A percentile compares a stretch with the other conserved stretches of the same genome.
Evolutionary conservation across 1,140 invertebrate genomes (phyloP).

Genomic region (Bilobella aurantiaca): DNA sequence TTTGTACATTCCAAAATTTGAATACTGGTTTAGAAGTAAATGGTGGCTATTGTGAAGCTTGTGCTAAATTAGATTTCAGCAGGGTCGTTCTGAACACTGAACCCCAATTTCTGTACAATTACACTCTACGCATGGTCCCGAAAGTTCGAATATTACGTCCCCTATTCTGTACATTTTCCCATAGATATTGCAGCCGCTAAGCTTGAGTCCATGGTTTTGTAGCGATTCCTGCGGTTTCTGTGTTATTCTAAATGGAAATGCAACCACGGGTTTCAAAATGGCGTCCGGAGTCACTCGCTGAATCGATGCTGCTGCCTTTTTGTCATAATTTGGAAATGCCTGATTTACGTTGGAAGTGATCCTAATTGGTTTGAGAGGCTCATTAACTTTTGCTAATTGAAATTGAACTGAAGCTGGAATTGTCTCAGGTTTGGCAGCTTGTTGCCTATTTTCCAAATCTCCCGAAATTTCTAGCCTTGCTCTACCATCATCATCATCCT

Average conservation of each 20-base stretch:
- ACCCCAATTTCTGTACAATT: slow-evolving; percentile 77
- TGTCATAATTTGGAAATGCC: neutral
- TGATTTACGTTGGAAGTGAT: neutral
- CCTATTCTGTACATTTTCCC: slow-evolving; percentile 78
- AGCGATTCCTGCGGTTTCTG: slow-evolving; percentile 12
- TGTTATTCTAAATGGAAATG: slow-evolving; percentile 24
- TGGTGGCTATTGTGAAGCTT: too few relatives aligned
- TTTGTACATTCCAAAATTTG: neutral
- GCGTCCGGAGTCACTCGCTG: too few relatives aligned
- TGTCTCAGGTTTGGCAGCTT: neutral
- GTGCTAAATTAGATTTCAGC: slow-evolving; percentile 38
- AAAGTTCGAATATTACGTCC: slow-evolving; percentile 70
- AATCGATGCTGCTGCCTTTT: neutral
- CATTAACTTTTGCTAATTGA: slow-evolving; percentile 9
- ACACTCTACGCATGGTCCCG: slow-evolving; percentile 68
- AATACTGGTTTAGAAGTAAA: neutral
- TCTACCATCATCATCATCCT: neutral
- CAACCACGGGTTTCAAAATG: slow-evolving; percentile 14
- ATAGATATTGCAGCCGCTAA: slow-evolving; percentile 84
- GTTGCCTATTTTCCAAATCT: neutral
- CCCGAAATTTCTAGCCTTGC: neutral
- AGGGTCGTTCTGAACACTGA: slow-evolving; percentile 62
- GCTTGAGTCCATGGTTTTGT: slow-evolving; percentile 46
- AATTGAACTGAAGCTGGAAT: neutral
- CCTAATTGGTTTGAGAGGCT: neutral